Percentiles rank a stretch among this genome's conserved stretches.
Evolutionary conservation across 2,113 vertebrate species (phyloP).

Genomic region (Gymnogyps californianus): DNA sequence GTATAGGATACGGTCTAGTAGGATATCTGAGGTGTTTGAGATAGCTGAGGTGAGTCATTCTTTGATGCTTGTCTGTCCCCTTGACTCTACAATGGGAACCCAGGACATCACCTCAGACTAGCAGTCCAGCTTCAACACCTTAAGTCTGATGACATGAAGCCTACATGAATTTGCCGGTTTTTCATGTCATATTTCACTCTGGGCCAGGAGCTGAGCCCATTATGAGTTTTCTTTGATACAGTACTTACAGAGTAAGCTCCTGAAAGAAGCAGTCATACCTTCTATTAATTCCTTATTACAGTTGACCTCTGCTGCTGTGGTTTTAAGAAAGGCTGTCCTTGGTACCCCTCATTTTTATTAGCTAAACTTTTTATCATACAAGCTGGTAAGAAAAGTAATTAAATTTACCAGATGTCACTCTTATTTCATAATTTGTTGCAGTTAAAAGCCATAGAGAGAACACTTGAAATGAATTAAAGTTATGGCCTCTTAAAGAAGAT

Average conservation of each 20-base stretch:
- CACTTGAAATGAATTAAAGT: background rate
- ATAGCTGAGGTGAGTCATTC: background rate
- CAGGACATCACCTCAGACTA: background rate
- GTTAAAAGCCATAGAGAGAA: background rate
- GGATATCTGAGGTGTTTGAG: background rate
- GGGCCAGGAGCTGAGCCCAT: background rate
- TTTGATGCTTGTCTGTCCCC: background rate
- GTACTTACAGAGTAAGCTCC: background rate
- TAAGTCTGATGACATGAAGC: background rate
- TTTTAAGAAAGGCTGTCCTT: background rate
- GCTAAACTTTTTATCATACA: background rate
- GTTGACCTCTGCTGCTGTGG: background rate
- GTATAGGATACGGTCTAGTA: background rate
- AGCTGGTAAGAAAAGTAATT: background rate
- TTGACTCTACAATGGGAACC: background rate
- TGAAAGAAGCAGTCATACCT: background rate
- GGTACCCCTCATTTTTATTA: background rate
- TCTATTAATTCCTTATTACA: background rate
- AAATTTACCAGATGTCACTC: background rate
- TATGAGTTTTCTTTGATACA: background rate
- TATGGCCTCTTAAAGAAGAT: background rate
- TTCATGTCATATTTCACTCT: background rate
- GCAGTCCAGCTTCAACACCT: background rate
- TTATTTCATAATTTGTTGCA: background rate
- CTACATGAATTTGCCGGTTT: background rate